Conservation (phyloP, 1,140 invertebrate species). For the Bombus balteatus region DNA sequence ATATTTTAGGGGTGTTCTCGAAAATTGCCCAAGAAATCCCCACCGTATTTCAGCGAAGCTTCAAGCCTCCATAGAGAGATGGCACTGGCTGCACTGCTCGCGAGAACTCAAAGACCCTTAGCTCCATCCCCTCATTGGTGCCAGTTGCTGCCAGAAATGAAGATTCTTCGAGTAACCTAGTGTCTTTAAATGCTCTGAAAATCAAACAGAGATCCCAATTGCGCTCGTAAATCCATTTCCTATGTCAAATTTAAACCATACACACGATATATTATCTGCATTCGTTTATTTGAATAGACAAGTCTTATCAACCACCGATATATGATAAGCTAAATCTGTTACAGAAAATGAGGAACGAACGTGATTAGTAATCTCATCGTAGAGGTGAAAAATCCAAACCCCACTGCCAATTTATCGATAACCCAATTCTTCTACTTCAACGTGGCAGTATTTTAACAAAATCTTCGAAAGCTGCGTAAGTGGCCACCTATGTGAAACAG, state of each 20-base stretch:
- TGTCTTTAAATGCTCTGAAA: not conserved
- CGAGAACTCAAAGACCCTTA: slow-evolving; percentile 12
- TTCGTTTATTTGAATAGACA: not conserved
- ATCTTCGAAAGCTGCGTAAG: not conserved
- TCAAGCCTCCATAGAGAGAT: slow-evolving; percentile 58
- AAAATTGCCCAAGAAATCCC: slow-evolving; percentile 23
- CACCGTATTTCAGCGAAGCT: slow-evolving; percentile 45
- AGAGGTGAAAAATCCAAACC: not conserved
- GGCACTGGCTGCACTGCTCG: slow-evolving; percentile 65
- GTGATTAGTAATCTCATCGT: not conserved
- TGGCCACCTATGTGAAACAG: not conserved
- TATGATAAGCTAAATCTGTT: too few species aligned
- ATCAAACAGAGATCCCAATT: not conserved
- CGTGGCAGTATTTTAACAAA: not conserved
- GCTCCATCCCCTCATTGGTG: slow-evolving; percentile 18
- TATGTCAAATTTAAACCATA: not conserved
- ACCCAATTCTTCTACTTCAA: too few species aligned
- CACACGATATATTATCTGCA: not conserved
- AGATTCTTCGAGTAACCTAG: too few species aligned
- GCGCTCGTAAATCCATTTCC: not conserved
- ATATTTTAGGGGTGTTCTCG: not conserved
- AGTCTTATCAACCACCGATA: not conserved
- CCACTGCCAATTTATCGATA: not conserved
- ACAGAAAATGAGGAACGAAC: too few species aligned
- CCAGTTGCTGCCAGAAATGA: not conserved